These are phyloP conservation scores for Octonoba sinensis DNA, from an alignment of 2,888 invertebrate genomes.

Conservation along the genomic window DNA sequence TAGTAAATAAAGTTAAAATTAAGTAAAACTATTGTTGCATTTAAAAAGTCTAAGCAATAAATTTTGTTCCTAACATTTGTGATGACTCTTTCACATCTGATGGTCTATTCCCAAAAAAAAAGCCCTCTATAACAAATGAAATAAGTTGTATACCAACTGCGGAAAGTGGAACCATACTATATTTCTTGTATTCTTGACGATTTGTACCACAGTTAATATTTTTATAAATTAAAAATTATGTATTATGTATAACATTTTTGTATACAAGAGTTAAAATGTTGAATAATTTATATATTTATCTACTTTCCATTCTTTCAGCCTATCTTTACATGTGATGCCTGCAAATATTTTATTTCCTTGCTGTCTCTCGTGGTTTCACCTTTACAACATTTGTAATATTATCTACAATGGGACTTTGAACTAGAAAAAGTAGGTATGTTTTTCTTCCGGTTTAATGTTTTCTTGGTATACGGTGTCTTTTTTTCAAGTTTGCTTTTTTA, in stretches of 20 bases:
- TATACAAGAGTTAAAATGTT: not conserved
- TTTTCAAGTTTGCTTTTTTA: too few relatives aligned
- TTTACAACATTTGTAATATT: constrained; percentile 63
- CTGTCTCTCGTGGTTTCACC: constrained; percentile 64
- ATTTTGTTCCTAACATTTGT: too few relatives aligned
- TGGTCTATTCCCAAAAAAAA: too few relatives aligned
- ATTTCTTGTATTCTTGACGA: not conserved
- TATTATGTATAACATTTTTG: not conserved
- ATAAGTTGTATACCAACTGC: too few relatives aligned
- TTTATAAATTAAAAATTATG: not conserved
- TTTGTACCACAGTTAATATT: not conserved
- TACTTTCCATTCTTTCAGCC: constrained; percentile 30
- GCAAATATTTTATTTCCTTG: constrained; percentile 57
- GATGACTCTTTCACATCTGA: too few relatives aligned
- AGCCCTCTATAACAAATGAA: too few relatives aligned
- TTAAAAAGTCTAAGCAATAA: too few relatives aligned
- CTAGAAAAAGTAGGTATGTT: constrained; percentile 63
- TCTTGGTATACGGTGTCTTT: not conserved
- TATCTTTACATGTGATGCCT: constrained; percentile 62
- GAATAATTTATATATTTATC: not conserved
- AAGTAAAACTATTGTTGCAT: too few relatives aligned
- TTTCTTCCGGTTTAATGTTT: not conserved
- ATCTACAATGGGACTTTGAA: constrained; percentile 62
- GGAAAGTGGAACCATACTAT: too few relatives aligned
- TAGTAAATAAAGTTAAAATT: too few relatives aligned